Percentiles rank a stretch among this genome's conserved stretches.
Conservation (phyloP, 2,113 vertebrate genomes). For the Panthera uncia region DNA sequence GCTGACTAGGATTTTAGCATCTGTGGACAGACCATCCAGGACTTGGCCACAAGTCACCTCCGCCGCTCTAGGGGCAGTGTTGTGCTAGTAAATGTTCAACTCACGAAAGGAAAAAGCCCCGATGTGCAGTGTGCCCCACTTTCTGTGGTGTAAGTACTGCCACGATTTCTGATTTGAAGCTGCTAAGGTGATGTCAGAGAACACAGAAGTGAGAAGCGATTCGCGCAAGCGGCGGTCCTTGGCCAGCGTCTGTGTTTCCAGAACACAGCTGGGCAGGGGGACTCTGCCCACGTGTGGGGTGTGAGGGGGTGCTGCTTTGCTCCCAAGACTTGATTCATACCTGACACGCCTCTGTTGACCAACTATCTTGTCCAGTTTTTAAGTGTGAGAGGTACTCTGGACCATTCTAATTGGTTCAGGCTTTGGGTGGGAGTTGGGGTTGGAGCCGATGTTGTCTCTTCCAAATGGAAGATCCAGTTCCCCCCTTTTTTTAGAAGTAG, state of each 20-base stretch:
- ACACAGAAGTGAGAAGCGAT: background rate
- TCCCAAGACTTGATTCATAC: background rate
- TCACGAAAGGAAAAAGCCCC: background rate
- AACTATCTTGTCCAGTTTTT: background rate
- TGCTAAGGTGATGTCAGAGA: background rate
- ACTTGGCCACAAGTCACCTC: background rate
- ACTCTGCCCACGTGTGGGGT: background rate
- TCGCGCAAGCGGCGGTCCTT: rapidly evolving
- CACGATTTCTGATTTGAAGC: background rate
- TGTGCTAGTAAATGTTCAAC: background rate
- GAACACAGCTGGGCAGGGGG: rapidly evolving
- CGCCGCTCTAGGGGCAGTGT: background rate
- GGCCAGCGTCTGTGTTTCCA: background rate
- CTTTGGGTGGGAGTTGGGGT: background rate
- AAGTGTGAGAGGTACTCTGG: background rate
- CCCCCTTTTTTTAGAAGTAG: background rate
- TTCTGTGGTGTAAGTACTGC: background rate
- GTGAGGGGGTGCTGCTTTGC: background rate
- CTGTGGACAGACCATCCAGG: background rate
- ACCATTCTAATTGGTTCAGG: background rate
- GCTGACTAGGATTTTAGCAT: background rate
- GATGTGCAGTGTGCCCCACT: background rate
- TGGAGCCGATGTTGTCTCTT: constrained; percentile 31
- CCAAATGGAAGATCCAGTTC: background rate
- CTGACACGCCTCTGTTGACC: background rate